These are phyloP conservation scores for Odontomyia ornata DNA, from an alignment of 2,888 invertebrate genomes.

Conservation along the genomic window DNA sequence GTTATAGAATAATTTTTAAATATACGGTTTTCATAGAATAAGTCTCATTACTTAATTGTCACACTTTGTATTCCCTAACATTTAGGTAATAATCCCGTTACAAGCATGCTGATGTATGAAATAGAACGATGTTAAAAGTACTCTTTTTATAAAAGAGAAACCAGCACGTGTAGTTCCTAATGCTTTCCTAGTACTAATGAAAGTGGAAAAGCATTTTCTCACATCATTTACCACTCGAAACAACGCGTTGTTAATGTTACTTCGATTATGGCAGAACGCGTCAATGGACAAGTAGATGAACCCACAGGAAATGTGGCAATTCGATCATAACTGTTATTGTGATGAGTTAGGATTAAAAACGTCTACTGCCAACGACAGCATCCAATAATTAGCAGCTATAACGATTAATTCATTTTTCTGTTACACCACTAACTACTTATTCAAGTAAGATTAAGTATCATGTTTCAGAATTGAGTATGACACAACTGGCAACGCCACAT, in stretches of 20 bases:
- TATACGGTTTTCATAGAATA: too few species aligned
- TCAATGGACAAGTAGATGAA: conserved; percentile 90
- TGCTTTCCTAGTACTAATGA: conserved; percentile 87
- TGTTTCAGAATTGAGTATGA: conserved; percentile 72
- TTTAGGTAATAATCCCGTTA: too few species aligned
- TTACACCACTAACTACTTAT: conserved; percentile 51
- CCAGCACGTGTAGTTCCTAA: conserved; percentile 95
- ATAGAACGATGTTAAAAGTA: conserved; percentile 90
- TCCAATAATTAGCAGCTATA: conserved; percentile 50
- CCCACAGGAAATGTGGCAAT: conserved; percentile 92
- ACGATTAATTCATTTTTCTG: conserved; percentile 53
- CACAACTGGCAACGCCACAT: conserved; percentile 69
- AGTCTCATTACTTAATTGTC: too few species aligned
- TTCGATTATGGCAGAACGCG: conserved; percentile 95
- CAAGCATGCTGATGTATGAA: conserved; percentile 84
- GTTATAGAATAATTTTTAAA: too few species aligned
- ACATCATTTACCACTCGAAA: conserved; percentile 94
- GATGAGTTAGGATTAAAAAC: conserved; percentile 90
- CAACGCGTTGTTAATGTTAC: conserved; percentile 94
- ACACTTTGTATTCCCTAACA: too few species aligned
- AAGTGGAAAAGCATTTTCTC: conserved; percentile 88
- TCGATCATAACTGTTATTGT: conserved; percentile 93
- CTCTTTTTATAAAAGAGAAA: conserved; percentile 96
- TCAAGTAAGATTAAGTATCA: conserved; percentile 69
- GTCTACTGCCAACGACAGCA: conserved; percentile 44